These are phyloP conservation scores for Ormyrus thymus DNA, from an alignment of 2,888 invertebrate genomes.

Conservation along the genomic window DNA sequence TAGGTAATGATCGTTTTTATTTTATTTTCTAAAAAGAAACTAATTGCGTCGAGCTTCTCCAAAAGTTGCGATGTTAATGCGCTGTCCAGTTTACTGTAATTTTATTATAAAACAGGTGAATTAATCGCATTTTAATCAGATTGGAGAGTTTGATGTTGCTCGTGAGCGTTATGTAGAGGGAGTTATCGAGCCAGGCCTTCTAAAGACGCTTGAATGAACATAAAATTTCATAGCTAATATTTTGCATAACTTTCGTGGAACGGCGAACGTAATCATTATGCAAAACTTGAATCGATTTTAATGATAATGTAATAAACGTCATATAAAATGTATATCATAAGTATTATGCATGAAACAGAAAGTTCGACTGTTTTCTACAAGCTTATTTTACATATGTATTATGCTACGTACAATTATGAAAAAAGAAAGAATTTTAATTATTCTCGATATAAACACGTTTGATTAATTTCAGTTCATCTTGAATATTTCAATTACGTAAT, in stretches of 20 bases:
- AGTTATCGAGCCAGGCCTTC: not conserved
- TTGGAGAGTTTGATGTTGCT: not conserved
- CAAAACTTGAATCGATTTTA: slow-evolving; percentile 17
- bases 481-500: too few relatives aligned
- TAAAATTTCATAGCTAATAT: slow-evolving; percentile 36
- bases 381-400: slow-evolving; percentile 6
- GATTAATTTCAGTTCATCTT: too few relatives aligned
- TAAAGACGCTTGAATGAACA: not conserved
- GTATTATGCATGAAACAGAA: slow-evolving; percentile 21
- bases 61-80: not conserved
- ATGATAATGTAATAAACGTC: slow-evolving; percentile 37
- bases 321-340: slow-evolving; percentile 30
- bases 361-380: slow-evolving; percentile 12
- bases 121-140: not conserved
- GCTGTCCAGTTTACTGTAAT: slow-evolving; percentile 18
- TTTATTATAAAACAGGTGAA: not conserved
- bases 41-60: too few relatives aligned
- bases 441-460: too few relatives aligned
- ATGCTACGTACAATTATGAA: too few relatives aligned
- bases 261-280: not conserved
- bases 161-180: not conserved
- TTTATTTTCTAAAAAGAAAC: too few relatives aligned
- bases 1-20: too few relatives aligned
- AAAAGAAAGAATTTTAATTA: too few relatives aligned
- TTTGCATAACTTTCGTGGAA: slow-evolving; percentile 31